These are phyloP conservation scores for Lepidochitona cinerea DNA, from an alignment of 2,888 invertebrate species.

Conservation along the genomic window DNA sequence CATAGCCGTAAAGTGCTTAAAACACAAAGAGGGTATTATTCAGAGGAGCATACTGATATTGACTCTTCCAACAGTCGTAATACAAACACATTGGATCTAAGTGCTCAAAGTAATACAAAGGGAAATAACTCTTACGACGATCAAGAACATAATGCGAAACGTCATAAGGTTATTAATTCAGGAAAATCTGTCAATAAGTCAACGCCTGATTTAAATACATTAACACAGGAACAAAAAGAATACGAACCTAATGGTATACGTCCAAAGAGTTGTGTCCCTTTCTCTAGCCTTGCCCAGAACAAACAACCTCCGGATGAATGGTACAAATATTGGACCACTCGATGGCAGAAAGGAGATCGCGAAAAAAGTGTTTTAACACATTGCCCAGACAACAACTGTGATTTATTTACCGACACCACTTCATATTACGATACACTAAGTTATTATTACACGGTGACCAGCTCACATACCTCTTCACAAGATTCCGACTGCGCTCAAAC, in stretches of 20 bases:
- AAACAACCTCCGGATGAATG: background rate
- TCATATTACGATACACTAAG: background rate
- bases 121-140: background rate
- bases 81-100: conserved; percentile 45
- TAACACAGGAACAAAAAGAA: background rate
- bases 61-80: conserved; percentile 46
- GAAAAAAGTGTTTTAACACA: background rate
- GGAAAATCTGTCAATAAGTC: background rate
- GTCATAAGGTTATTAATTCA: background rate
- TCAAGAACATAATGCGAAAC: background rate
- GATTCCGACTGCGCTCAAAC: background rate
- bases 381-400: background rate
- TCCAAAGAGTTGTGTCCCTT: background rate
- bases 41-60: conserved; percentile 22
- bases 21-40: background rate
- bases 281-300: background rate
- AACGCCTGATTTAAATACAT: background rate
- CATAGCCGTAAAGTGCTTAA: background rate
- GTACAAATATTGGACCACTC: background rate
- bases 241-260: background rate
- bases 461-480: background rate
- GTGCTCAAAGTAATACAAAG: conserved; percentile 14
- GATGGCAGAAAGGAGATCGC: background rate
- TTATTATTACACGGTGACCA: background rate
- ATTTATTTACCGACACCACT: background rate